Conservation (phyloP, 2,797 vertebrate species). For the Spatula versicolor region DNA sequence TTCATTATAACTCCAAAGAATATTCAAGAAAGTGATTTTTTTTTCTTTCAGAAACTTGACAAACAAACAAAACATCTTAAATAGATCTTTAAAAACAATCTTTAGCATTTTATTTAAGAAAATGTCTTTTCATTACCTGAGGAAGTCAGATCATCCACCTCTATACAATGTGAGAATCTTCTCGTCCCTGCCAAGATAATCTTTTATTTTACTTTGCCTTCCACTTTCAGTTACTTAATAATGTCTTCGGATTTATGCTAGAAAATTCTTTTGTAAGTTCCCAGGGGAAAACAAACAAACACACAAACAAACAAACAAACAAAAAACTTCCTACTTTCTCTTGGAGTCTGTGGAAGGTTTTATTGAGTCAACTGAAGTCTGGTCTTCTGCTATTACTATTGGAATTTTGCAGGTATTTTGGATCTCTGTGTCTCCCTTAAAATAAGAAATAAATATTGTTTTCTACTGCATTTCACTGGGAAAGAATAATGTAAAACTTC, state of each 20-base stretch:
- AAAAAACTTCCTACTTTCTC: background rate
- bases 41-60: slow-evolving; percentile 3
- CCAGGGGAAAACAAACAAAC: accelerated
- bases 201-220: background rate
- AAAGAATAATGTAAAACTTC: background rate
- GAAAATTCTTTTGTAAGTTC: background rate
- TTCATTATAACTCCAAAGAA: background rate
- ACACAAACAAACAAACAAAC: no score
- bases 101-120: slow-evolving; percentile 16
- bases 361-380: slow-evolving; percentile 6
- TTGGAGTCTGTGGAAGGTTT: background rate
- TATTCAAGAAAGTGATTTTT: background rate
- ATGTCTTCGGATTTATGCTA: slow-evolving; percentile 29
- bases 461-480: background rate
- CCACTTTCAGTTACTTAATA: slow-evolving; percentile 9
- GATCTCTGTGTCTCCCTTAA: background rate
- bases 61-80: slow-evolving; percentile 31
- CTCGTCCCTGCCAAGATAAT: slow-evolving; percentile 26
- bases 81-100: slow-evolving; percentile 1
- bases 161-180: background rate
- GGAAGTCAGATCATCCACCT: background rate
- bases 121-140: slow-evolving; percentile 40
- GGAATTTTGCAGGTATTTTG: background rate
- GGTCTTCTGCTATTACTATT: background rate
- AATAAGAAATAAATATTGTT: background rate